phyloP scores from a whole-genome alignment of 2,797 vertebrate species.

The Cossypha polioptera region DNA sequence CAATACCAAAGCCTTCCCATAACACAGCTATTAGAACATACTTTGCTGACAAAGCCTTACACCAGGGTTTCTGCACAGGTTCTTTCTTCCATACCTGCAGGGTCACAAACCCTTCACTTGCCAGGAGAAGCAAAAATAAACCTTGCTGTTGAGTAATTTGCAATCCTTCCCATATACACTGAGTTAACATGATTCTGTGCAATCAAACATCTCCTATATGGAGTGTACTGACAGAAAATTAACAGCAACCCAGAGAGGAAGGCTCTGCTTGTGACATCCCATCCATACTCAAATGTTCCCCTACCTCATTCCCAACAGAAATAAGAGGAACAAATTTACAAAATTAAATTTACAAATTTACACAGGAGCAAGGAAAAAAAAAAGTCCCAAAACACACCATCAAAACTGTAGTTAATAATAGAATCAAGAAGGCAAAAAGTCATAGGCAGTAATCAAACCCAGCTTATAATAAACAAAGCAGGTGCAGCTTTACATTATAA shows the following conservation, averaged over 20 bases:
- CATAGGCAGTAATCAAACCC: background rate
- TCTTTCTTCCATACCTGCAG: background rate
- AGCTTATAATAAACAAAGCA: background rate
- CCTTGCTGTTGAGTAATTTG: background rate
- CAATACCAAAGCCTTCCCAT: background rate
- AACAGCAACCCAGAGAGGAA: background rate
- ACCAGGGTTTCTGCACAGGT: background rate
- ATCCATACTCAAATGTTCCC: background rate
- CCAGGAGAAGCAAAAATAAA: background rate
- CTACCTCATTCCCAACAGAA: background rate
- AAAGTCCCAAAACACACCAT: background rate
- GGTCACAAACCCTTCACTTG: fast-evolving
- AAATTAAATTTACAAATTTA: too few relatives aligned
- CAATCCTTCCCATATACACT: background rate
- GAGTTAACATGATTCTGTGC: fast-evolving
- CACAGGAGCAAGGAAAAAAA: background rate
- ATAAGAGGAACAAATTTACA: background rate
- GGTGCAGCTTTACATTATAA: background rate
- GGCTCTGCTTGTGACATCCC: background rate
- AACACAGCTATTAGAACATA: background rate
- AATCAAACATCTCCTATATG: background rate
- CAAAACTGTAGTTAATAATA: background rate
- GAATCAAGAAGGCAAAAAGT: background rate
- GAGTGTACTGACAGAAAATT: background rate
- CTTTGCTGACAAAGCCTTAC: background rate